A percentile compares a stretch with the other conserved stretches of the same genome.
phyloP scores from a whole-genome alignment of 2,888 invertebrate species.

The Lasioglossum figueresi region DNA sequence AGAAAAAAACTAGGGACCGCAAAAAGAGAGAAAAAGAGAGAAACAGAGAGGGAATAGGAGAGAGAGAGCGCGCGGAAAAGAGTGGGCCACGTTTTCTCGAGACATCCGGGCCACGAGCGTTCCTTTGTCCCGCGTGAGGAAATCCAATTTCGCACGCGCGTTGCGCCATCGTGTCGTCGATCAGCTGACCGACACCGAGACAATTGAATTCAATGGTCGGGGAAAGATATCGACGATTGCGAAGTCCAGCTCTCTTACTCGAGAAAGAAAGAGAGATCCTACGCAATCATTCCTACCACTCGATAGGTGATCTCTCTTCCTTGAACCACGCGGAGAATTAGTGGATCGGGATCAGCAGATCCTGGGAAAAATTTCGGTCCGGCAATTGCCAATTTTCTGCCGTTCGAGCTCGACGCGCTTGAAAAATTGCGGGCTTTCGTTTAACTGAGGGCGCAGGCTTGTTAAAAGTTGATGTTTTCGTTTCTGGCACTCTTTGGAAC shows the following conservation, averaged over 20 bases:
- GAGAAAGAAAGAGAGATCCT: neutral
- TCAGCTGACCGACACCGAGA: slow-evolving; percentile 49
- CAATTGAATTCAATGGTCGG: slow-evolving; percentile 45
- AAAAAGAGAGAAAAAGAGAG: neutral
- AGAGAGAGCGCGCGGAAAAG: neutral
- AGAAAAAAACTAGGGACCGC: slow-evolving; percentile 26
- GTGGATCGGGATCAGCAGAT: neutral
- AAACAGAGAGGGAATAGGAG: neutral
- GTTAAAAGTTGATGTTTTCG: neutral
- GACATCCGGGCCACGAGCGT: neutral
- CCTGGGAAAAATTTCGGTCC: neutral
- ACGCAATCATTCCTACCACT: neutral
- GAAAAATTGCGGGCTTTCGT: neutral
- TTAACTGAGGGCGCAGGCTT: neutral
- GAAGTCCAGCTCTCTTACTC: neutral
- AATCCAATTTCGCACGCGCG: slow-evolving; percentile 53
- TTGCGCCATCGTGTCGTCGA: slow-evolving; percentile 24
- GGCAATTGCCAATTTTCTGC: neutral
- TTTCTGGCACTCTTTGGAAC: neutral
- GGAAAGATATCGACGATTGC: slow-evolving; percentile 22
- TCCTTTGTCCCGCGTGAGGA: slow-evolving; percentile 6
- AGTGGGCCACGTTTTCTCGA: slow-evolving; percentile 8
- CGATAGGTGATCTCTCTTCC: slow-evolving; percentile 2
- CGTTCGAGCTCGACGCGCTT: neutral
- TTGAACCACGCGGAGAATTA: slow-evolving; percentile 3